These are phyloP conservation scores for Acanthosepion pharaonis DNA, from an alignment of 2,888 invertebrate genomes.

Conservation along the genomic window DNA sequence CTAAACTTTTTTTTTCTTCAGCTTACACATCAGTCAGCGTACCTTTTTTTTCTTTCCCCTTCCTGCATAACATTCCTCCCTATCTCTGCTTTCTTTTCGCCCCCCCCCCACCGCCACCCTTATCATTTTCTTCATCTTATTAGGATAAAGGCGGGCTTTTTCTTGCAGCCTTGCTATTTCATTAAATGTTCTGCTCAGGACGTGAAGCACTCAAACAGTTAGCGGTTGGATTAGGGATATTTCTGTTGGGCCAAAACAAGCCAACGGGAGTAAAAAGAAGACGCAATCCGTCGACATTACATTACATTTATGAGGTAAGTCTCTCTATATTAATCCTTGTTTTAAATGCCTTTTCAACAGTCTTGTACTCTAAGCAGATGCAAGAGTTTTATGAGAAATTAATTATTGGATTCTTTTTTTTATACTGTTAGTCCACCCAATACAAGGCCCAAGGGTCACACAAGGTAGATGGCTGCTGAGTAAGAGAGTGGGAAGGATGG, in stretches of 20 bases:
- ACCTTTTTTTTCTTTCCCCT: not conserved
- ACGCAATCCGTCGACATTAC: not conserved
- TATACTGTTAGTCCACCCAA: too few species aligned
- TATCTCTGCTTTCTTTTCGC: not conserved
- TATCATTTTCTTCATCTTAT: not conserved
- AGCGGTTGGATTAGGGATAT: not conserved
- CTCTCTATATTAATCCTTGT: not conserved
- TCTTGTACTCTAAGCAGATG: not conserved
- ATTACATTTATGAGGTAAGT: slow-evolving; percentile 16
- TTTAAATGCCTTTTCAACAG: not conserved
- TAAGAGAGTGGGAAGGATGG: too few species aligned
- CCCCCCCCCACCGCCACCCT: too few species aligned
- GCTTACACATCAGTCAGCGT: not conserved
- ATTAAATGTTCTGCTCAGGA: not conserved
- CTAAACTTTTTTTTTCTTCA: not conserved
- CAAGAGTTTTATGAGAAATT: not conserved
- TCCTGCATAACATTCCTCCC: not conserved
- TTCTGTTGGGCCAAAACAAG: not conserved
- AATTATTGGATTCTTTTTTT: not conserved
- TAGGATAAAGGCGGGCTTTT: not conserved
- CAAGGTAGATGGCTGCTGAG: too few species aligned
- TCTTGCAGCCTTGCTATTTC: not conserved
- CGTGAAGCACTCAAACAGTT: not conserved
- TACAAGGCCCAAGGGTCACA: too few species aligned
- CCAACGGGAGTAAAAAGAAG: not conserved